Evolutionary conservation across 2,888 invertebrate genomes (phyloP), one percentile per base, ranked within the genome.

Genomic region (Troides helena): DNA sequence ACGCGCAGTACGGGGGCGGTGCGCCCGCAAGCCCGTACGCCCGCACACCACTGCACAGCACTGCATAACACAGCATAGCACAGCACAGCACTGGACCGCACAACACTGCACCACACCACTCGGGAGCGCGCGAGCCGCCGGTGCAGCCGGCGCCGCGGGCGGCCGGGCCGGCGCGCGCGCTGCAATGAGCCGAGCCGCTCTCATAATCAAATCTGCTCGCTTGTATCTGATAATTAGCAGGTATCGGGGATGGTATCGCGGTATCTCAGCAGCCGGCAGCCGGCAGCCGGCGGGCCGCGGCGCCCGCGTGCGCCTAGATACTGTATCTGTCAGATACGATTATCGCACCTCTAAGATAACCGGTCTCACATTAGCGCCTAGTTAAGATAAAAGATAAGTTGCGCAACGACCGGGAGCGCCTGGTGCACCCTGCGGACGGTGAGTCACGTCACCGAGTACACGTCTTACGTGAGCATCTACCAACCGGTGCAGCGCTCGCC

Each of bases 381-480:
- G 90, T 91, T 91, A 87, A 91, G 90, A 92, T 92, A 92, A 89
- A 88, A 77, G 80, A 92, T 92, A 92, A 90, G 90, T 84, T 84
- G 30, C 30, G 30, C 30, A 30, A 30, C 30, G 30, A 10, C 25
- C 6, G 3, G 66, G 43, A 25, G 23, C 46, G 18, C 43, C 2
- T 53, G 3, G 46, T 30, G 30, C 30, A 30, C 30, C 30, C 30
- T 30, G 30, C 30, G 30, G 30, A 30, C 30, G 5, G 30, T 30
- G 30, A 30, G 4, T 30, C 30, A 30, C 30, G 30, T 5, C 30
- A 30, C 30, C 5, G 30, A 30, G 30, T 30, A 30, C 30, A 30
- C 30, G 30, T 30, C 30, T 30, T 30, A 30, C 30, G 2, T 30
- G 30, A 3, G 30, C 30, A 30, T 30, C 30, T 30, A 30, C 30